Percentiles rank a stretch among this genome's conserved stretches.
Evolutionary conservation across 2,113 vertebrate species (phyloP).

Genomic region (Sialia sialis): DNA sequence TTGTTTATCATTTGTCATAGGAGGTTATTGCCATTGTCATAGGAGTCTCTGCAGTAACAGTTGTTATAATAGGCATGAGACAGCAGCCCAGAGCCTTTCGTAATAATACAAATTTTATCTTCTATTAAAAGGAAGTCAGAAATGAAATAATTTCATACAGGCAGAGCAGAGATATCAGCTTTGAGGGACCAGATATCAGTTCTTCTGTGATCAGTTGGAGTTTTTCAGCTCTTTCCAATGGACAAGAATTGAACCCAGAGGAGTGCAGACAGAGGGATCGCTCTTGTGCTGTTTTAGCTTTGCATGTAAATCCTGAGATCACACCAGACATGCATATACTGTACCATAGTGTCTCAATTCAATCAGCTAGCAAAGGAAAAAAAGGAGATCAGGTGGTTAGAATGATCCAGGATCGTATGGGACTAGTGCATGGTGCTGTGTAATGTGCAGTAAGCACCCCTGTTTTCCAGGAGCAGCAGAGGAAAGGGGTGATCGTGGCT

Average conservation of each 20-base stretch:
- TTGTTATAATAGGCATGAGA: not conserved
- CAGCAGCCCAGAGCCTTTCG: not conserved
- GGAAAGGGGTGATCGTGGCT: constrained; percentile 86
- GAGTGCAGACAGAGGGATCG: not conserved
- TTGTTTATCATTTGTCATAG: not conserved
- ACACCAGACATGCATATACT: not conserved
- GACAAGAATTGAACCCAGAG: not conserved
- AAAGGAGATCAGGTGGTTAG: not conserved
- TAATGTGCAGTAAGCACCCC: not conserved
- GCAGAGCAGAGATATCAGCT: not conserved
- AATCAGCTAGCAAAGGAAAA: not conserved
- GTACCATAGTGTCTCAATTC: not conserved
- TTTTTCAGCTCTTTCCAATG: not conserved
- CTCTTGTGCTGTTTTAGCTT: not conserved
- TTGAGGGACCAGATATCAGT: not conserved
- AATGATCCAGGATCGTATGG: not conserved
- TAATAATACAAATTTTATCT: not conserved
- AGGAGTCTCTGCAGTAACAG: not conserved
- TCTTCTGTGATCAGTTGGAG: not conserved
- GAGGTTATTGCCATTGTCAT: not conserved
- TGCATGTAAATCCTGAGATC: not conserved
- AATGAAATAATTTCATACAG: not conserved
- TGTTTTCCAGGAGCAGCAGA: constrained; percentile 81
- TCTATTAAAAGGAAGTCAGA: not conserved
- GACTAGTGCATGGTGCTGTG: not conserved